Evolutionary conservation across 2,113 vertebrate species (phyloP), one percentile per base, ranked within the genome.

Genomic region (Pangasianodon hypophthalmus): DNA sequence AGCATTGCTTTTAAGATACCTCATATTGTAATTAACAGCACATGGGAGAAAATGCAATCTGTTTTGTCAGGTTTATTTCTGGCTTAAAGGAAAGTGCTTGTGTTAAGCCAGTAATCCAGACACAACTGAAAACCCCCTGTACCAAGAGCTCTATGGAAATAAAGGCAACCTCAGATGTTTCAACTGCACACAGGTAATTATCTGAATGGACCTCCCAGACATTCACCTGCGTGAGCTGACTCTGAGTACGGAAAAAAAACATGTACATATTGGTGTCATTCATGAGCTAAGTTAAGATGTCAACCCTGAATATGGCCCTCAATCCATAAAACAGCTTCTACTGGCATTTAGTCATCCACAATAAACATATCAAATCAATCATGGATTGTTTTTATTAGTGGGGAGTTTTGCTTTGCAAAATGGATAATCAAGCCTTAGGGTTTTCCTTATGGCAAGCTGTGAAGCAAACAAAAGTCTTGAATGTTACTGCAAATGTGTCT

Each of bases 281-380:
- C 32, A 13, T 67, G 29, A 32, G 11, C 64, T 37, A 46, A 73
- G 19, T 29, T 79, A 48, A 79, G 48, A 82, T 82, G 80, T 50
- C 29, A 82, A 83, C 52, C 9, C 19, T 60, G 56, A 84, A 84
- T 60, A 84, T 6, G 8, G 81, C 37, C 82, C 54, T 60, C 56
- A 60, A 60, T 2, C 11, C 56, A 26, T 41, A 44, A 44, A 41
- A 84, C 9, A 26, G 56, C 1, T 50, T 87, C 3, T 46, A 60
- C 21, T 85, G 18, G 14, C 19, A 85, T 71, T 83, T 85, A 54
- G 29, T 87, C 73, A 82, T 32, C 29, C n/a, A 85, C 29, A 86
- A n/a, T 56, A 62, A 87, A 94, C 93, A 94, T 92, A 93, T 94
- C 88, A 94, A 95, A 95, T 79, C 91, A 94, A 94, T 94, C 94